Evolutionary conservation across 2,797 vertebrate species (phyloP), one percentile per base, ranked within the genome.

Genomic region (Tokudaia muenninki): DNA sequence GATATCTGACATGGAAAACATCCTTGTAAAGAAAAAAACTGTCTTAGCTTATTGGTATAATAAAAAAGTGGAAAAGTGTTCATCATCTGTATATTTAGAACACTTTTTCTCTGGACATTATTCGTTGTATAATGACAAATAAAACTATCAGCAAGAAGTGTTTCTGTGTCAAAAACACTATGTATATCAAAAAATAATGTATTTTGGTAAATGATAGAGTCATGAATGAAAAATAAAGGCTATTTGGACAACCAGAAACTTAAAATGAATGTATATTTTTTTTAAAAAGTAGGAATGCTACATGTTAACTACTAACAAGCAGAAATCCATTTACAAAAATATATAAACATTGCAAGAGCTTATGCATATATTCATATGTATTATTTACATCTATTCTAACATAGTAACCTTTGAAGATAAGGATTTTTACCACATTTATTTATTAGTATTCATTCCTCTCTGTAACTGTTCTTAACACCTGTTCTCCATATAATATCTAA

Each of bases 241-340:
- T 87, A 79, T 31, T 89, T 90, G 90, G 47, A 4, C 74, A 93
- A 52, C 16, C 52, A 79, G 10, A 87, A 72, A 92, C 86, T 91
- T 79, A 41, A 92, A 94, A 88, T 88, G 57, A 88, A 95, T 81
- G 3, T 17, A 11, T 41, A 34, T 93, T 95, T 52, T 50, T 52
- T 52, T 52, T 96, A 88, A 37, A 50, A 90, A 70, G 8, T 26
- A 80, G 9, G 12, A 80, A 63, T 34, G 0, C 1, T 34, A 89
- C 17, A 0, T 55, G 44, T 72, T 81, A n/a, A 61, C 1, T 11
- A 21, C 3, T 31, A 70, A 55, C 0, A 34, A 89, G n/a, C 13
- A 74, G 87, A 88, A 67, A 63, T 50, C 12, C 29, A 72, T 26
- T 83, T 70, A 3, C 13, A 80, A 91, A 89, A 74, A 0, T 1